These are phyloP conservation scores for Nymphalis urticae DNA, from an alignment of 2,888 invertebrate species.

Conservation along the genomic window DNA sequence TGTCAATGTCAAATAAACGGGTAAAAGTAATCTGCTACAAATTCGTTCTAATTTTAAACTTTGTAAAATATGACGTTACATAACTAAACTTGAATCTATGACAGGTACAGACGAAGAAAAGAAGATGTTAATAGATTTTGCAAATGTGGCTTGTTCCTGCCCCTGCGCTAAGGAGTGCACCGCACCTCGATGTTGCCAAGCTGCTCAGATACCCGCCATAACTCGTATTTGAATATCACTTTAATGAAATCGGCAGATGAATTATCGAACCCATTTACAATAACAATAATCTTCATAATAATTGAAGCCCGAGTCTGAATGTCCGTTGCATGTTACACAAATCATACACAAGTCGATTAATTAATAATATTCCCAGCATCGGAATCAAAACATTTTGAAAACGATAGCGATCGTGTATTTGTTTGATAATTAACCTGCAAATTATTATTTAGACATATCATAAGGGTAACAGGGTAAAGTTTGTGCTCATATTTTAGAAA, in stretches of 20 bases:
- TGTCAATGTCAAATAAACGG: no score
- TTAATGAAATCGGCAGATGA: no score
- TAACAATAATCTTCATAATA: no score
- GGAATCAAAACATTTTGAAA: no score
- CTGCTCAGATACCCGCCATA: constrained; percentile 56
- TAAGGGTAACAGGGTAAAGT: constrained; percentile 19
- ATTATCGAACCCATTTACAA: no score
- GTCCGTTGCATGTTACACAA: not conserved
- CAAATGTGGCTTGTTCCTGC: constrained; percentile 62
- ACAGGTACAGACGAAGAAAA: constrained; percentile 70
- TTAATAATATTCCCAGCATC: not conserved
- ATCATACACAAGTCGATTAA: not conserved
- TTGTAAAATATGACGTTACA: no score
- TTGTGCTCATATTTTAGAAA: constrained; percentile 21
- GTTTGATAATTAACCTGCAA: not conserved
- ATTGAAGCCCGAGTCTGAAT: no score
- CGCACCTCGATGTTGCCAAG: constrained; percentile 68
- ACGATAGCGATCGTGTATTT: not conserved
- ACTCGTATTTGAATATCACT: constrained; percentile 56
- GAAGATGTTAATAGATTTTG: constrained; percentile 65
- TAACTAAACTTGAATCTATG: not conserved
- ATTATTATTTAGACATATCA: not conserved
- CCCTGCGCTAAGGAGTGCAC: constrained; percentile 76
- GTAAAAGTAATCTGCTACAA: no score
- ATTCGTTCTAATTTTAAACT: no score